phyloP scores from a whole-genome alignment of 2,113 vertebrate species.

The Prionailurus bengalensis region DNA sequence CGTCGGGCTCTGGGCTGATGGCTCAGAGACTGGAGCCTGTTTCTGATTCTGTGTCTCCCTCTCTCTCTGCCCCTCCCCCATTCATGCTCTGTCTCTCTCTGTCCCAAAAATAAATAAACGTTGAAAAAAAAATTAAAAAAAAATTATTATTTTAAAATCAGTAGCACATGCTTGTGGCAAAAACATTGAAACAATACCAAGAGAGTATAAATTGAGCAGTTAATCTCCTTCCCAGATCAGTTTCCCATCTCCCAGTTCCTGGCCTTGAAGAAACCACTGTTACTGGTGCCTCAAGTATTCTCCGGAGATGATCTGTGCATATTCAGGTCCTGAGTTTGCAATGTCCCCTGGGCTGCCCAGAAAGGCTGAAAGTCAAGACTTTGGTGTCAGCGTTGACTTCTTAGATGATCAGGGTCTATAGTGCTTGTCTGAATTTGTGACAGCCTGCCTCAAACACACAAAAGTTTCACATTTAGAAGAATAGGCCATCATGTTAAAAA shows the following conservation, averaged over 20 bases:
- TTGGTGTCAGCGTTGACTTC: not conserved
- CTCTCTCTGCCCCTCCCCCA: too few species aligned
- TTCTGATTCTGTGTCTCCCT: too few species aligned
- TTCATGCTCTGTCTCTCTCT: too few species aligned
- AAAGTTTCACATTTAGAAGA: not conserved
- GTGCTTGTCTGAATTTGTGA: not conserved
- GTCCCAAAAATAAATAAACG: too few species aligned
- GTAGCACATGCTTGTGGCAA: not conserved
- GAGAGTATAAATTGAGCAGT: not conserved
- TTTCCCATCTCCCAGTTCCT: not conserved
- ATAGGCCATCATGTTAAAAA: conserved; percentile 49
- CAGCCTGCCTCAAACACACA: not conserved
- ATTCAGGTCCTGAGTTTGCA: not conserved
- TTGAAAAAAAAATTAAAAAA: not conserved
- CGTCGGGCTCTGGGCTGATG: too few species aligned
- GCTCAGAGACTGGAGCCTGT: too few species aligned
- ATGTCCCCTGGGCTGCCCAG: not conserved
- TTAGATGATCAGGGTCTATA: not conserved
- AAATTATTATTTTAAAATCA: not conserved
- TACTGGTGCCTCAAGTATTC: not conserved
- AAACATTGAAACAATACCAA: not conserved
- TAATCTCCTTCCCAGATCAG: not conserved
- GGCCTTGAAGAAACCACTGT: not conserved
- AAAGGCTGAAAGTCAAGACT: not conserved
- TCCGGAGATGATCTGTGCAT: not conserved